Conservation (phyloP, 2,797 vertebrate species). For the Cygnus olor region DNA sequence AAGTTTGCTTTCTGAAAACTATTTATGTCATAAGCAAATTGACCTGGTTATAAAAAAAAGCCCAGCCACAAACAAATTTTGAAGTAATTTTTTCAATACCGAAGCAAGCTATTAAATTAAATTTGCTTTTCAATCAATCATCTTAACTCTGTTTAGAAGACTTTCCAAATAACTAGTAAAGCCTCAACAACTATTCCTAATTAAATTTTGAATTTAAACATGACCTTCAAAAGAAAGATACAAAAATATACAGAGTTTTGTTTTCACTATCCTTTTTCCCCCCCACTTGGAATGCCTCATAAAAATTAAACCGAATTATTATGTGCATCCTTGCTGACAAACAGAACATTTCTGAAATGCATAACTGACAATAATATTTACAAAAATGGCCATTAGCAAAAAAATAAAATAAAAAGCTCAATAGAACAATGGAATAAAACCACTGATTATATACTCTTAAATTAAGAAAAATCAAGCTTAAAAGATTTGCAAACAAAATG, state of each 20-base stretch:
- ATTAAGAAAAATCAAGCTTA: neutral
- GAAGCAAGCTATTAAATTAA: neutral
- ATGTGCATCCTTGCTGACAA: neutral
- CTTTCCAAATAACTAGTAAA: neutral
- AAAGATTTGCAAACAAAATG: neutral
- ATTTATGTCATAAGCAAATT: neutral
- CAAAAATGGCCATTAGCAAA: neutral
- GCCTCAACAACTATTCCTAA: neutral
- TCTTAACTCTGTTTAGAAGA: neutral
- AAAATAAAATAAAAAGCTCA: neutral
- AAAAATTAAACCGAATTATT: neutral
- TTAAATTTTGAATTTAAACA: neutral
- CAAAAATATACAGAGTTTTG: neutral
- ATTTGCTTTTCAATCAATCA: neutral
- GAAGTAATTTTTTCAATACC: neutral
- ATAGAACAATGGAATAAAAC: neutral
- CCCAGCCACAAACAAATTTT: neutral
- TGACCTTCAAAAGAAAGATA: neutral
- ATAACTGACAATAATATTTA: neutral
- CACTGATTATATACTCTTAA: neutral
- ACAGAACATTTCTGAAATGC: neutral
- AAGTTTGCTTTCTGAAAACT: neutral
- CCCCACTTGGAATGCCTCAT: neutral
- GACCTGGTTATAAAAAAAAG: neutral
- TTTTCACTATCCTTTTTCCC: neutral